Percentiles rank a stretch among this genome's conserved stretches.
These are phyloP conservation scores for Probaryconus sp. DNA, from an alignment of 1,140 invertebrate species.

Conservation along the genomic window DNA sequence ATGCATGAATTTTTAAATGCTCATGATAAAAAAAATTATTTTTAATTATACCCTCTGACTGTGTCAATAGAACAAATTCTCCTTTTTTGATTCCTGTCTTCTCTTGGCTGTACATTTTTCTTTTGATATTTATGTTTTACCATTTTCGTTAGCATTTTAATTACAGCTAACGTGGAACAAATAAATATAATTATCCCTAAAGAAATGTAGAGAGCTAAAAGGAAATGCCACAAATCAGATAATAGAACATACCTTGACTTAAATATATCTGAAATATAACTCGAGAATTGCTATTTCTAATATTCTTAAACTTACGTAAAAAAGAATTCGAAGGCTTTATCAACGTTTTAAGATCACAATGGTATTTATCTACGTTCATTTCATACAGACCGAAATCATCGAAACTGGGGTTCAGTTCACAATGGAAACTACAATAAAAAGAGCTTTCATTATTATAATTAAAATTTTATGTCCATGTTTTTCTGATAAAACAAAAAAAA, in stretches of 20 bases:
- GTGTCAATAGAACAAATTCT: constrained; percentile 87
- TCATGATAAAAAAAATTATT: too few species aligned
- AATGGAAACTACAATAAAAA: constrained; percentile 73
- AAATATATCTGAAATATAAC: too few species aligned
- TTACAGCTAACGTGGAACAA: constrained; percentile 47
- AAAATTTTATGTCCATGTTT: neutral
- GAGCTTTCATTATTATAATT: too few species aligned
- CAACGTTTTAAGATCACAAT: constrained; percentile 79
- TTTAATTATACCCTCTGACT: constrained; percentile 83
- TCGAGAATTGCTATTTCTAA: too few species aligned
- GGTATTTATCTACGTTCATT: constrained; percentile 78
- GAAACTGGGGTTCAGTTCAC: constrained; percentile 80
- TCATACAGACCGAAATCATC: constrained; percentile 88
- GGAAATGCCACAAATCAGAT: too few species aligned
- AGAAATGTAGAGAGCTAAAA: constrained; percentile 67
- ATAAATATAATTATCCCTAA: constrained; percentile 60
- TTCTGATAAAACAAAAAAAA: constrained; percentile 55
- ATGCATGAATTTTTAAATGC: too few species aligned
- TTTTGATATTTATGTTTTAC: constrained; percentile 49
- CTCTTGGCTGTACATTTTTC: constrained; percentile 4
- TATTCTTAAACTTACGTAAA: constrained; percentile 86
- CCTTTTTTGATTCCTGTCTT: constrained; percentile 76
- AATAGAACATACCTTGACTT: too few species aligned
- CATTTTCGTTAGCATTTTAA: constrained; percentile 47
- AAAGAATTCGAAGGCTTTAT: constrained; percentile 85